These are phyloP conservation scores for Acheta domesticus DNA, from an alignment of 2,888 invertebrate genomes.

Conservation along the genomic window DNA sequence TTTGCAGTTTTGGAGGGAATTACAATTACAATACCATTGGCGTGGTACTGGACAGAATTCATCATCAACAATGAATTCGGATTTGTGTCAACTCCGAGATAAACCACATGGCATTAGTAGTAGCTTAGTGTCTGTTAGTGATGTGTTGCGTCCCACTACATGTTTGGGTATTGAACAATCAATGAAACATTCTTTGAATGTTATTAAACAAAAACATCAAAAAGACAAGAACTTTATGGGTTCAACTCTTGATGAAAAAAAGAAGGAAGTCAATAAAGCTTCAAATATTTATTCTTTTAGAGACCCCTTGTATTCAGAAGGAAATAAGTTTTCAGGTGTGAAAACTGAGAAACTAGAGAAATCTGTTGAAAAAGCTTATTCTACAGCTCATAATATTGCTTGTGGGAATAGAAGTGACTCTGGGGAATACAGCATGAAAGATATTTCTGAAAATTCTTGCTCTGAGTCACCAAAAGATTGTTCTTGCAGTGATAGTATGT, in stretches of 20 bases:
- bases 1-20: conserved; percentile 68
- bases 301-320: background rate
- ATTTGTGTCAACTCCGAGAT: conserved; percentile 61
- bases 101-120: conserved; percentile 77
- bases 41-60: conserved; percentile 44
- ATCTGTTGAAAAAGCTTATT: background rate
- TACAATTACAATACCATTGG: conserved; percentile 57
- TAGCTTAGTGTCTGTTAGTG: conserved; percentile 63
- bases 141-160: conserved; percentile 60
- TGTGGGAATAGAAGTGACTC: background rate
- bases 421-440: background rate
- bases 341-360: background rate
- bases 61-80: background rate
- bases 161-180: conserved; percentile 54
- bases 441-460: background rate
- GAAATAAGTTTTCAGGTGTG: background rate
- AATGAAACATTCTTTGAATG: background rate
- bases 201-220: background rate
- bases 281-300: background rate
- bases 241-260: conserved; percentile 2
- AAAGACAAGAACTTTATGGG: background rate
- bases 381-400: background rate
- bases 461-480: background rate
- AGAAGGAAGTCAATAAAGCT: conserved; percentile 35
- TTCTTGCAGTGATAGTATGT: background rate